These are phyloP conservation scores for Rhegmatorhina hoffmannsi DNA, from an alignment of 2,113 vertebrate species.

Conservation along the genomic window DNA sequence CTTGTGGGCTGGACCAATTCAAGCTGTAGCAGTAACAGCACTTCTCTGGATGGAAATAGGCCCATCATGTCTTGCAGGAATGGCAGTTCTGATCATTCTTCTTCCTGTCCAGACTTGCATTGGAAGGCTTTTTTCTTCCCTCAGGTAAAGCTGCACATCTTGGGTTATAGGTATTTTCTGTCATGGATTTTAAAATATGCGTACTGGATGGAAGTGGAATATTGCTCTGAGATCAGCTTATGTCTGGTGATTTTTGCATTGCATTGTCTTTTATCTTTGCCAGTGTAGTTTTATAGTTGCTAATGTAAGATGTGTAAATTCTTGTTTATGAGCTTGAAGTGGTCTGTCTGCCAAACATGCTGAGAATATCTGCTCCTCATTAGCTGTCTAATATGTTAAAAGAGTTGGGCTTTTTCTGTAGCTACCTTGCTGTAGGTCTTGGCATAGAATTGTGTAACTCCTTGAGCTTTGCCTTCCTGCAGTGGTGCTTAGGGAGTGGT, in stretches of 20 bases:
- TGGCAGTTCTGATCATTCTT: constrained; percentile 88
- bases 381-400: background rate
- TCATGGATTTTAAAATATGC: background rate
- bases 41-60: constrained; percentile 94
- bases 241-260: background rate
- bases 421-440: background rate
- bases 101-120: constrained; percentile 89
- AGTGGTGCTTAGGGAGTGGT: background rate
- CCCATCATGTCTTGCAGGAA: constrained; percentile 89
- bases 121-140: constrained; percentile 88
- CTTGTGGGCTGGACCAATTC: constrained; percentile 91
- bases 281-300: background rate
- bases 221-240: background rate
- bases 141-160: constrained; percentile 78
- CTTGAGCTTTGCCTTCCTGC: background rate
- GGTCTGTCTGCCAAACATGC: background rate
- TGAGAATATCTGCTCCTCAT: background rate
- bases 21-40: constrained; percentile 83
- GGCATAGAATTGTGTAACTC: background rate
- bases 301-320: background rate
- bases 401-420: background rate
- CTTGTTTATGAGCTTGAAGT: background rate
- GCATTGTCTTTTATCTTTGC: background rate
- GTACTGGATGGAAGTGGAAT: background rate
- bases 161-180: background rate